Conservation (phyloP, 2,797 vertebrate species). For the Notolabrus celidotus region DNA sequence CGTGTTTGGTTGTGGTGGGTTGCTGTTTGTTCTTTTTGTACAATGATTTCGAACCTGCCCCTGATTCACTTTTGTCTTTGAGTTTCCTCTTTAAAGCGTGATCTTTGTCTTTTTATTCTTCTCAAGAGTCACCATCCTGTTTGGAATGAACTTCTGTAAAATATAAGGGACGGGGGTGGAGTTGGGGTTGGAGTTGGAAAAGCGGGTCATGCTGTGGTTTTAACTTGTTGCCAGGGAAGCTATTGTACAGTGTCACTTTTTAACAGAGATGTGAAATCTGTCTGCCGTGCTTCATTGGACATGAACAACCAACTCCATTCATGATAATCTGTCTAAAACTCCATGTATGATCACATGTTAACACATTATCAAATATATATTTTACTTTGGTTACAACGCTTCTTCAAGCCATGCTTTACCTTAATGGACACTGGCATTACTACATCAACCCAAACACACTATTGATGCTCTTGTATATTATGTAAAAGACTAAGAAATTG, state of each 20-base stretch:
- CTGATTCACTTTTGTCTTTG: constrained; percentile 55
- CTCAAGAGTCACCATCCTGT: constrained; percentile 73
- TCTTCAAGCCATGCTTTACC: constrained; percentile 70
- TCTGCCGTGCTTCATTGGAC: constrained; percentile 76
- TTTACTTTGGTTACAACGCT: constrained; percentile 70
- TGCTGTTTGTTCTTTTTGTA: constrained; percentile 84
- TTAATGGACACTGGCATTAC: constrained; percentile 72
- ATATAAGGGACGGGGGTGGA: constrained; percentile 57
- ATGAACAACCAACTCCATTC: constrained; percentile 68
- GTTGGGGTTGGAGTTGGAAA: constrained; percentile 27
- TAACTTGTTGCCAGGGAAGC: constrained; percentile 78
- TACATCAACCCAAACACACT: constrained; percentile 73
- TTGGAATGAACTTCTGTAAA: constrained; percentile 80
- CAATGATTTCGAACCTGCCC: constrained; percentile 76
- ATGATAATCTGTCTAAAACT: constrained; percentile 66
- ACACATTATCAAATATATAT: constrained; percentile 67
- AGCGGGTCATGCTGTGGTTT: constrained; percentile 76
- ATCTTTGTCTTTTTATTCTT: constrained; percentile 75
- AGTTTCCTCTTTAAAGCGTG: constrained; percentile 57
- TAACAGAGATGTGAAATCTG: constrained; percentile 78
- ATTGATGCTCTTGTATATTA: constrained; percentile 85
- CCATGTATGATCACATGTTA: constrained; percentile 58
- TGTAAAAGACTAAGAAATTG: constrained; percentile 86
- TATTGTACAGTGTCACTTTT: constrained; percentile 88
- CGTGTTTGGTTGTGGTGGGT: constrained; percentile 90